Conservation (phyloP, 2,113 vertebrate species). For the Semnornis frantzii region DNA sequence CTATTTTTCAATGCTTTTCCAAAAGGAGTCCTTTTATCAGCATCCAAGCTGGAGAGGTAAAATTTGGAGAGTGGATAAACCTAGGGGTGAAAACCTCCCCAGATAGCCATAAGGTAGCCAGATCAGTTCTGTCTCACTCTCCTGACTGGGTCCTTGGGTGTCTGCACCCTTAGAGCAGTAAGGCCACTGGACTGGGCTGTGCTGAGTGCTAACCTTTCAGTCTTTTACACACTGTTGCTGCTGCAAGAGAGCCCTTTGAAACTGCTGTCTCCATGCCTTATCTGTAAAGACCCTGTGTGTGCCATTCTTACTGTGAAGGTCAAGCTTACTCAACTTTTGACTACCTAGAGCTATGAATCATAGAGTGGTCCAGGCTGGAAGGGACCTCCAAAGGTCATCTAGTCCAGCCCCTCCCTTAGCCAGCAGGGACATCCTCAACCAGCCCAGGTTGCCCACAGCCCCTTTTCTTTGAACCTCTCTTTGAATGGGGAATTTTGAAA, state of each 20-base stretch:
- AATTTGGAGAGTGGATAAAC: neutral
- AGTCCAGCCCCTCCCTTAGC: too few species aligned
- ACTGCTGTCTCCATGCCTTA: neutral
- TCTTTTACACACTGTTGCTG: neutral
- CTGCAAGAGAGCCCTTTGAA: neutral
- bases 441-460: too few species aligned
- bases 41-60: neutral
- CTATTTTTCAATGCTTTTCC: neutral
- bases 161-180: neutral
- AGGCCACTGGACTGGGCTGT: neutral
- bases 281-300: neutral
- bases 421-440: too few species aligned
- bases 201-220: neutral
- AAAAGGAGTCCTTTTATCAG: neutral
- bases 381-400: too few species aligned
- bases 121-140: neutral
- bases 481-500: neutral
- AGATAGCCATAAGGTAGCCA: neutral
- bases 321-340: neutral
- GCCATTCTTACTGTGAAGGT: neutral
- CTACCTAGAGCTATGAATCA: neutral
- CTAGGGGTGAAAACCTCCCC: neutral
- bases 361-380: too few species aligned
- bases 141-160: neutral
- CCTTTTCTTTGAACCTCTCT: neutral